Percentiles rank a stretch among this genome's conserved stretches.
These are phyloP conservation scores for Nematopogon swammerdamellus DNA, from an alignment of 2,888 invertebrate species.

Conservation along the genomic window DNA sequence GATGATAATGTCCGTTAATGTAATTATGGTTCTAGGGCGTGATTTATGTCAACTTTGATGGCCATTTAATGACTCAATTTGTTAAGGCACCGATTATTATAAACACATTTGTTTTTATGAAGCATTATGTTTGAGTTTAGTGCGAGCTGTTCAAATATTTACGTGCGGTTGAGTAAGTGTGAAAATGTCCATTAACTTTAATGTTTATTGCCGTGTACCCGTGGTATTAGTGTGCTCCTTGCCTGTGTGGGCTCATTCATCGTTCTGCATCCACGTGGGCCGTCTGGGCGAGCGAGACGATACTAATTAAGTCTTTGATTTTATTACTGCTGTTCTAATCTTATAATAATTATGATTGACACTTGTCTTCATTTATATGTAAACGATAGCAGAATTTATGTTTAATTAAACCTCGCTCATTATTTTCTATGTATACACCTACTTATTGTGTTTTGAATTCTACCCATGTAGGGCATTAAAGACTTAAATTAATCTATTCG, in stretches of 20 bases:
- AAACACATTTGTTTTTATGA: conserved; percentile 39
- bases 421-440: no score
- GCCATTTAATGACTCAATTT: conserved; percentile 29
- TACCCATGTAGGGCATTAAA: no score
- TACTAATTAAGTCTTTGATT: no score
- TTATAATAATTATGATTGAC: no score
- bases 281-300: no score
- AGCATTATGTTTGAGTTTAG: conserved; percentile 37
- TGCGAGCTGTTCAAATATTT: conserved; percentile 35
- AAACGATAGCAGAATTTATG: no score
- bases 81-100: conserved; percentile 31
- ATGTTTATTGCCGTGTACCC: not conserved
- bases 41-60: conserved; percentile 36
- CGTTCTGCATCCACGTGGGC: not conserved
- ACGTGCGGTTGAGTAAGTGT: conserved; percentile 18
- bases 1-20: conserved; percentile 36
- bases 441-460: no score
- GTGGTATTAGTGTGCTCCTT: not conserved
- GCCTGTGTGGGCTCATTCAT: not conserved
- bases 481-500: no score
- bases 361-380: no score
- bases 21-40: conserved; percentile 36
- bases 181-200: not conserved
- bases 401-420: no score
- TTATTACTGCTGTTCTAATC: no score